Conservation (phyloP, 2,797 vertebrate species). For the Triplophysa bombifrons region DNA sequence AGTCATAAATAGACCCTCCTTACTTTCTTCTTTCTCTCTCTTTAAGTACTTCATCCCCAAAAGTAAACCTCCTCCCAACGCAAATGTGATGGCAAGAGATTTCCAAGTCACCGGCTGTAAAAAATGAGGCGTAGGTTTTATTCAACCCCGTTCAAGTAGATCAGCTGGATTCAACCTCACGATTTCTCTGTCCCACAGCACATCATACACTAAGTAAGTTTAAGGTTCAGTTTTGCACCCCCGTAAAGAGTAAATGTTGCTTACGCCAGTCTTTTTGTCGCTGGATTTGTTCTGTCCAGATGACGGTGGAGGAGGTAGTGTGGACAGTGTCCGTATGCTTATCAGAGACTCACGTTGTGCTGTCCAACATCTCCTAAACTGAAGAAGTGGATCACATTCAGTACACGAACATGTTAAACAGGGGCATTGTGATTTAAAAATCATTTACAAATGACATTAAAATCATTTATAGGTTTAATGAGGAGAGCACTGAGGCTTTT, state of each 20-base stretch:
- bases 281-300: slow-evolving; percentile 47
- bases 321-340: slow-evolving; percentile 58
- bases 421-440: neutral
- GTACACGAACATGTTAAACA: neutral
- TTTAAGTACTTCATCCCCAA: slow-evolving; percentile 88
- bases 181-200: neutral
- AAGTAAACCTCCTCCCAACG: slow-evolving; percentile 84
- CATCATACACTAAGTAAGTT: neutral
- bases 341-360: slow-evolving; percentile 36
- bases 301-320: slow-evolving; percentile 64
- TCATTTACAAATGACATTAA: neutral
- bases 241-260: slow-evolving; percentile 10
- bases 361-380: slow-evolving; percentile 51
- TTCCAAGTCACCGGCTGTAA: slow-evolving; percentile 92
- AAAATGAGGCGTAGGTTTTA: slow-evolving; percentile 42
- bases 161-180: neutral
- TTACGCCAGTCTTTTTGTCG: slow-evolving; percentile 69
- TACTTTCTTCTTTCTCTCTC: slow-evolving; percentile 86
- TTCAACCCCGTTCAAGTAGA: too few relatives aligned
- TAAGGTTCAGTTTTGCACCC: neutral
- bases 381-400: neutral
- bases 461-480: too few relatives aligned
- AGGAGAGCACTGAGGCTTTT: too few relatives aligned
- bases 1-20: slow-evolving; percentile 56
- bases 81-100: slow-evolving; percentile 85